Base-by-base conservation (phyloP, 2,888 invertebrate genomes). In the Myopa tessellatipennis region DNA sequence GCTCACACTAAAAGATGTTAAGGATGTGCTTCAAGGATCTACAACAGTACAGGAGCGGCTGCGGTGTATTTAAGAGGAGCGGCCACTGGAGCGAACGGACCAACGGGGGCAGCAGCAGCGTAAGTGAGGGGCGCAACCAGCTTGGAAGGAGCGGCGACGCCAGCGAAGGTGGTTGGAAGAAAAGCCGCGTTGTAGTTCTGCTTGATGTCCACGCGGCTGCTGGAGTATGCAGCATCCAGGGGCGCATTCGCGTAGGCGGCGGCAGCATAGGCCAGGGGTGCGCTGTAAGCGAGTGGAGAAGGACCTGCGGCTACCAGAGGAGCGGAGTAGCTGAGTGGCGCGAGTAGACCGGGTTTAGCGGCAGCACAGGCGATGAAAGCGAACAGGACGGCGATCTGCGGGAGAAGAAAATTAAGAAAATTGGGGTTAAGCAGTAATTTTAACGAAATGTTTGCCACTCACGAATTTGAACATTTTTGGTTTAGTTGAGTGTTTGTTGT, bases 341-440 rank as follows among this genome's bases (percentile, higher is more conserved):
- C 77, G 34, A 77, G 26, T n/a, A 79, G 45, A 55, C 77, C 77
- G 4, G 82, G 82, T 26, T 80, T 81, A 45, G 80, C 82, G 72
- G 78, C 78, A 74, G 70, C 80, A 61, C 80, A 80, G 10, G 79
- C 82, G 50, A 82, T 77, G 45, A 81, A 50, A 45, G 81, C 79
- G 50, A 78, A 81, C 52, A 82, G 34, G 12, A 79, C 81, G 67
- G 79, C 61, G 36, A 78, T 69, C 81, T 80, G 63, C 38, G 61
- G 40, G 14, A 71, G 36, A 12, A 71, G 50, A 71, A 34, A 10
- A 26, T 26, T 70, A 4, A 45, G 58, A 55, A 26, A 6, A 58
- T 26, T 26, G 2, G 26, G 26, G 26, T 26, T 26, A 26, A 26
- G 2, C 26, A 26, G 26, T 26, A 26, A 26, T 26, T 26, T 26